Percentiles rank a stretch among this genome's conserved stretches.
Conservation (phyloP, 2,113 vertebrate species). For the Leptobrachium leishanense region DNA sequence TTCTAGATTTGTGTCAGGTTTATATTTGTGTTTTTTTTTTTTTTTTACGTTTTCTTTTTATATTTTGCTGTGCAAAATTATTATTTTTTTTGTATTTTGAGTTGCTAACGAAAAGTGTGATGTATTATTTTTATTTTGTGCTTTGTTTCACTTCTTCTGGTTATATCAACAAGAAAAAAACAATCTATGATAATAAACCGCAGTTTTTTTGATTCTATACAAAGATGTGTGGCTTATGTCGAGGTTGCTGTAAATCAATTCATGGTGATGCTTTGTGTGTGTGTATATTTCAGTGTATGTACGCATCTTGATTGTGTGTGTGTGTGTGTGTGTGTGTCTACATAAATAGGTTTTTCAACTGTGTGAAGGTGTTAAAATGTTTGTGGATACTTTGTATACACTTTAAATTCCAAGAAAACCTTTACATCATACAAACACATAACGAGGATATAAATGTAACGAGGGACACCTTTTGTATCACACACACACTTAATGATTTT, state of each 20-base stretch:
- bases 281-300: too few relatives aligned
- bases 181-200: conserved; percentile 85
- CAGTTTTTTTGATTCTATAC: conserved; percentile 78
- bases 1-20: conserved; percentile 90
- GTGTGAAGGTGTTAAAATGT: too few relatives aligned
- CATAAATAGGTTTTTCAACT: too few relatives aligned
- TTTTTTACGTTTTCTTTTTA: conserved; percentile 82
- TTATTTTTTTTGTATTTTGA: conserved; percentile 84
- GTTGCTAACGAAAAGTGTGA: conserved; percentile 97
- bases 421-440: too few relatives aligned
- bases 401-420: too few relatives aligned
- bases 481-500: too few relatives aligned
- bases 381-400: too few relatives aligned
- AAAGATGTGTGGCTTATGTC: conserved; percentile 69
- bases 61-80: conserved; percentile 99
- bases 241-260: not conserved
- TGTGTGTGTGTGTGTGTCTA: too few relatives aligned
- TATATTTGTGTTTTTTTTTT: conserved; percentile 78
- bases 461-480: too few relatives aligned
- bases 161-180: conserved; percentile 78
- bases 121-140: conserved; percentile 96
- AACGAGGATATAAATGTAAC: too few relatives aligned
- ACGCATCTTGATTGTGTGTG: too few relatives aligned
- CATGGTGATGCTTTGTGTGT: not conserved
- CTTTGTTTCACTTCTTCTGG: conserved; percentile 92